Evolutionary conservation across 2,888 invertebrate species (phyloP).

Genomic region (Scaptomyza tumidula): DNA sequence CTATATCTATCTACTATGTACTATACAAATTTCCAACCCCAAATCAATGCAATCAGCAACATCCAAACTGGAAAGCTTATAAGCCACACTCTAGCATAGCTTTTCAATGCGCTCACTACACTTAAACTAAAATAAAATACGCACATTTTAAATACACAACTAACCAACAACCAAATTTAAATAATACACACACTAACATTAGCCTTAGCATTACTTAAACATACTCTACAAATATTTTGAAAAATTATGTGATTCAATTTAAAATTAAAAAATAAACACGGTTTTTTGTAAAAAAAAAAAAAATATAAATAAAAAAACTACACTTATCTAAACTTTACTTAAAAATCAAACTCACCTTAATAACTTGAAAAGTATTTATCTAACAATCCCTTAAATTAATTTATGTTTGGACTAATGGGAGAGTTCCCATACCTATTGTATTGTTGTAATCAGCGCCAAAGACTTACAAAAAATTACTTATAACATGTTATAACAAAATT

Average conservation of each 20-base stretch:
- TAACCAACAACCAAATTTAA: slow-evolving; percentile 32
- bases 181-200: slow-evolving; percentile 42
- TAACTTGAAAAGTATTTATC: slow-evolving; percentile 65
- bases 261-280: slow-evolving; percentile 62
- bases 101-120: slow-evolving; percentile 36
- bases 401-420: slow-evolving; percentile 43
- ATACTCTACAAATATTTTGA: slow-evolving; percentile 60
- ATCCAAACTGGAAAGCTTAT: slow-evolving; percentile 38
- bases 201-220: slow-evolving; percentile 62
- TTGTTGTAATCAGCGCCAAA: slow-evolving; percentile 74
- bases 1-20: slow-evolving; percentile 48
- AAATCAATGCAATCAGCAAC: slow-evolving; percentile 32
- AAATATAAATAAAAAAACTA: slow-evolving; percentile 19
- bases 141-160: slow-evolving; percentile 58
- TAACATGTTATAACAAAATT: slow-evolving; percentile 37
- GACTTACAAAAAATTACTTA: slow-evolving; percentile 57
- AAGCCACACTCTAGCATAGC: slow-evolving; percentile 46
- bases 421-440: slow-evolving; percentile 37
- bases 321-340: slow-evolving; percentile 22
- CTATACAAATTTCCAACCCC: slow-evolving; percentile 34
- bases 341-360: slow-evolving; percentile 41
- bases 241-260: slow-evolving; percentile 75
- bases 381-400: slow-evolving; percentile 39
- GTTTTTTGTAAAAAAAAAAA: slow-evolving; percentile 52
- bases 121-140: slow-evolving; percentile 19